Conservation (phyloP, 2,797 vertebrate genomes). For the Champsocephalus esox region DNA sequence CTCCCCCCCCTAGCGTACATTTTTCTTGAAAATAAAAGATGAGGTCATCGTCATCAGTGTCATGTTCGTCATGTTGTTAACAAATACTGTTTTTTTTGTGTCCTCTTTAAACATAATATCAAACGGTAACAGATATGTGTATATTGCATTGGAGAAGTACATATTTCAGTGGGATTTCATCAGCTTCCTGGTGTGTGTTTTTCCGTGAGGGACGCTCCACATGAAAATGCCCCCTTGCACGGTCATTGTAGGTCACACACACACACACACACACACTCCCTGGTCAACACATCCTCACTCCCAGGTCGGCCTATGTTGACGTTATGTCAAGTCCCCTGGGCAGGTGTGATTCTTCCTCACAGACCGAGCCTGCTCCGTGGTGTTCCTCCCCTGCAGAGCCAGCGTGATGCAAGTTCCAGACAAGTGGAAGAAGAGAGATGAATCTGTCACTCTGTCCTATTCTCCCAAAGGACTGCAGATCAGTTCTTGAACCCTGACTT, state of each 20-base stretch:
- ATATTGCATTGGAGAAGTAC: too few relatives aligned
- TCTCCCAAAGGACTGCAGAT: conserved; percentile 15
- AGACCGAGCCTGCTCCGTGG: conserved; percentile 60
- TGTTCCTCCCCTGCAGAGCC: conserved; percentile 47
- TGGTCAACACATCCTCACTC: too few relatives aligned
- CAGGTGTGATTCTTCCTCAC: conserved; percentile 58
- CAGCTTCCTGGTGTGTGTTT: conserved; percentile 33
- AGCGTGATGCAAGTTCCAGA: conserved; percentile 24
- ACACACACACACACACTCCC: background rate
- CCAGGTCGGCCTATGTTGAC: too few relatives aligned
- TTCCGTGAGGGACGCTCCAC: conserved; percentile 53
- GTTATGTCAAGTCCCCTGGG: too few relatives aligned
- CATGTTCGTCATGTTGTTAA: too few relatives aligned
- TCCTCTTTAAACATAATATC: too few relatives aligned
- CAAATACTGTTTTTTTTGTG: too few relatives aligned
- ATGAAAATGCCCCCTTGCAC: conserved; percentile 44
- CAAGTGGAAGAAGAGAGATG: conserved; percentile 23
- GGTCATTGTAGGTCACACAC: conserved; percentile 17
- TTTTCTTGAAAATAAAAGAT: too few relatives aligned
- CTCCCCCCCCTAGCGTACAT: too few relatives aligned
- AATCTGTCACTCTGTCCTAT: conserved; percentile 54
- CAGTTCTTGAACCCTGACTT: conserved; percentile 25
- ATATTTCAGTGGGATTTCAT: conserved; percentile 2
- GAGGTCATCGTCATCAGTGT: too few relatives aligned
- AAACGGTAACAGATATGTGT: too few relatives aligned